These are phyloP conservation scores for Todus mexicanus DNA, from an alignment of 2,797 vertebrate species.

Conservation along the genomic window DNA sequence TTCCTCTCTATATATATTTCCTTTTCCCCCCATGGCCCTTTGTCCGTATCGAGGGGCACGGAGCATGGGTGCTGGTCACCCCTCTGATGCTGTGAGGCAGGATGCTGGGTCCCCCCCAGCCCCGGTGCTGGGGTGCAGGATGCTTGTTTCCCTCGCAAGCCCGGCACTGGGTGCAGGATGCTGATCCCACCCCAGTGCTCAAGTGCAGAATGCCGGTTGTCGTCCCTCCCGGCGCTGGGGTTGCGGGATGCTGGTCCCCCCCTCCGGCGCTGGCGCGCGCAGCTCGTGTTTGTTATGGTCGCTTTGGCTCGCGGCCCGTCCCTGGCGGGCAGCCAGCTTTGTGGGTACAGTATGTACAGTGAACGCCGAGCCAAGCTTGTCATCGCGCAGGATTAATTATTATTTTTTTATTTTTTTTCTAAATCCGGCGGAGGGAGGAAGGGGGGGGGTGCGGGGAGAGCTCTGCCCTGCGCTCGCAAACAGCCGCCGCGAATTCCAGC, in stretches of 20 bases:
- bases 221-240: neutral
- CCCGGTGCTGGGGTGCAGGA: neutral
- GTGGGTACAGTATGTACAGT: slow-evolving; percentile 99
- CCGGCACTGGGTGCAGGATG: neutral
- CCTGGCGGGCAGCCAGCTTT: slow-evolving; percentile 86
- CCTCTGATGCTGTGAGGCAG: neutral
- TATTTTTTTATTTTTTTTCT: slow-evolving; percentile 45
- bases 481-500: slow-evolving; percentile 49
- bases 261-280: slow-evolving; percentile 50
- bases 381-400: slow-evolving; percentile 73
- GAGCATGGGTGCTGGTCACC: neutral
- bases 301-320: slow-evolving; percentile 81
- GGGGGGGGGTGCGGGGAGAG: slow-evolving; percentile 26
- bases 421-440: slow-evolving; percentile 62
- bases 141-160: neutral
- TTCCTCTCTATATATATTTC: neutral
- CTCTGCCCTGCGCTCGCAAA: slow-evolving; percentile 48
- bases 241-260: neutral
- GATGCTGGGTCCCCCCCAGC: neutral
- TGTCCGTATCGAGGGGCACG: accelerated
- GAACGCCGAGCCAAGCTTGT: slow-evolving; percentile 86
- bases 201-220: neutral
- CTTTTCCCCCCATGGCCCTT: too few relatives aligned
- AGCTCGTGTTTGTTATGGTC: slow-evolving; percentile 84
- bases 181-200: neutral